Evolutionary conservation across 1,140 invertebrate species (phyloP).

Genomic region (Gryon sp.): DNA sequence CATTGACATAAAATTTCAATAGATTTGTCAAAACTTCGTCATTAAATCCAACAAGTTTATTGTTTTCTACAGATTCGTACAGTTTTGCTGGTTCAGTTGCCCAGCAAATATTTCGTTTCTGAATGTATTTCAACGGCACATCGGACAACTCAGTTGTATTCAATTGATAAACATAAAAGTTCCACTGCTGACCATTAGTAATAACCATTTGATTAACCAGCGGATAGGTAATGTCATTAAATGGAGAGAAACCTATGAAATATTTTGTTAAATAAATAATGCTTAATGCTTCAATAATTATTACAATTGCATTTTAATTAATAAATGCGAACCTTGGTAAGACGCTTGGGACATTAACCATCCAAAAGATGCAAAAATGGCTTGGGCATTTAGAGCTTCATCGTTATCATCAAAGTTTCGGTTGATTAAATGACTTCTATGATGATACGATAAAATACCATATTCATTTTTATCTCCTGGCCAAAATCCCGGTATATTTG

Average conservation of each 20-base stretch:
- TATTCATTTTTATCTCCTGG: slow-evolving; percentile 87
- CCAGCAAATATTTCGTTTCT: slow-evolving; percentile 89
- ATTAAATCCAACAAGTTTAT: slow-evolving; percentile 89
- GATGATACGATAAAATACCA: slow-evolving; percentile 87
- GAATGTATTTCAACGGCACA: slow-evolving; percentile 83
- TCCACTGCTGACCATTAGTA: slow-evolving; percentile 90
- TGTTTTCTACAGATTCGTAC: slow-evolving; percentile 86
- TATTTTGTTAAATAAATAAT: slow-evolving; percentile 3
- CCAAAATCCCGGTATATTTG: slow-evolving; percentile 90
- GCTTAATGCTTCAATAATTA: slow-evolving; percentile 8
- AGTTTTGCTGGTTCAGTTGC: slow-evolving; percentile 85
- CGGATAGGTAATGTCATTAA: slow-evolving; percentile 93
- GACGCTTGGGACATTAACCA: slow-evolving; percentile 90
- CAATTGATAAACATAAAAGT: slow-evolving; percentile 92
- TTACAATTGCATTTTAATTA: not conserved
- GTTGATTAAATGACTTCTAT: slow-evolving; percentile 80
- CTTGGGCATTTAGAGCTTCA: slow-evolving; percentile 85
- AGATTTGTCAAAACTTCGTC: slow-evolving; percentile 87
- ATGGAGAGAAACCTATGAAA: slow-evolving; percentile 90
- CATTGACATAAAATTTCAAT: slow-evolving; percentile 87
- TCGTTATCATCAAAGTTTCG: slow-evolving; percentile 79
- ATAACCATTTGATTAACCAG: slow-evolving; percentile 90
- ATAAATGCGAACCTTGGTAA: slow-evolving; percentile 84
- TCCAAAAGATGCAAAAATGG: slow-evolving; percentile 87
- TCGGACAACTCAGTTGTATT: slow-evolving; percentile 88